Base-by-base conservation (phyloP, 2,888 invertebrate genomes). In the Alloscopus bannaensis region DNA sequence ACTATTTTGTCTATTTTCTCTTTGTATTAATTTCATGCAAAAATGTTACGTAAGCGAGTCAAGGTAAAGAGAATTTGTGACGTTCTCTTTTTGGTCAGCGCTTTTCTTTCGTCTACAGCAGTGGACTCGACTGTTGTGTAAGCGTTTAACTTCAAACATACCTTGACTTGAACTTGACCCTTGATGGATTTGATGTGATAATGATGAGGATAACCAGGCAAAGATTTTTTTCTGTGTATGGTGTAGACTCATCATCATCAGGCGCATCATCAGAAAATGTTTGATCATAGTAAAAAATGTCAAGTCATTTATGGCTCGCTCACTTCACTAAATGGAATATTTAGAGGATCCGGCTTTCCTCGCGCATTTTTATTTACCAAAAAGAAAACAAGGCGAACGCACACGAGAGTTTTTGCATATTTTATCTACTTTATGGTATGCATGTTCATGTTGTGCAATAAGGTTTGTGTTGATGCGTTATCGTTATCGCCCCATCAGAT, bases 121-220 rank as follows among this genome's bases (percentile, higher is more conserved):
- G n/a, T n/a, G n/a, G n/a, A n/a, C n/a, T n/a, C n/a, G n/a, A n/a
- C n/a, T n/a, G n/a, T n/a, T n/a, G n/a, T 64, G 45, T 45, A 62
- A 36, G n/a, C n/a, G n/a, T n/a, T n/a, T n/a, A n/a, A n/a, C n/a
- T n/a, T n/a, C 29, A n/a, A 20, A 16, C 31, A 50, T 80, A 69
- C 80, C 73, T 80, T 80, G 79, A 80, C 78, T 81, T 84, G 81
- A 83, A 83, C 83, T 82, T 84, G 84, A 81, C 83, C 82, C 80
- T 81, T 81, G 77, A 81, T 84, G 79, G 80, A 83, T 83, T 82
- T 82, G 82, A 82, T 82, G 77, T 66, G 80, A 82, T 82, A 82
- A 82, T 82, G 76, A 73, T 60, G 69, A 65, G 62, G 80, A 80
- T 80, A 82, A 79, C 59, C 28, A 50, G 59, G 26, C 45, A 60